Base-by-base conservation (phyloP, 1,140 invertebrate species). In the Pteromalus puparum region DNA sequence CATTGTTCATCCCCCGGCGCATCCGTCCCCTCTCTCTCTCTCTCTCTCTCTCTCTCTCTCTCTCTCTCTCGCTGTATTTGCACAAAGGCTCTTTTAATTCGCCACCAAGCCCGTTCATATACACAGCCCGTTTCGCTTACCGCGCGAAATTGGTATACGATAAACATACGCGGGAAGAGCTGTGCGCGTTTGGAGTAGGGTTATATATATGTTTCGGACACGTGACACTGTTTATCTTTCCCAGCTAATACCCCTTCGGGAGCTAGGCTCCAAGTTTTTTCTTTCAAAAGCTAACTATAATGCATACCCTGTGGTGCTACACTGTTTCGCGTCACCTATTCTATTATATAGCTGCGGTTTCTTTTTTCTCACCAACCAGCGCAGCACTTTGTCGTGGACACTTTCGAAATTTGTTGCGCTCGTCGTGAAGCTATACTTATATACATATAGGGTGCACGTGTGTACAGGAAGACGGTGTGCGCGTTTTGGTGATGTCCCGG, bases 221-320 rank as follows among this genome's bases (percentile, higher is more conserved):
- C 87, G 88, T 81, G 88, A 87, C 89, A 78, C 42, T 90, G 88
- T 90, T 90, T 90, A 87, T 89, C 85, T 87, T 89, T 86, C 87
- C 80, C 86, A 87, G 70, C 88, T 89, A 89, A 89, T 89, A 86
- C 78, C 81, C 26, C 61, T 73, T 67, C 81, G 70, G 76, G 80
- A 73, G 53, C 18, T 77, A 48, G 73, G 72, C 42, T 74, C 73
- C 67, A 73, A 86, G 85, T 79, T 86, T 82, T 73, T 77, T 75
- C 78, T 86, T 84, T 79, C 26, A 80, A 80, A 84, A 84, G 68
- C 53, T 34, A 84, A 28, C 77, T 68, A 53, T 48, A 42, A 61
- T 61, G 18, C 34, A 18, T n/a, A n/a, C 42, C 75, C 34, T n/a
- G 82, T 42, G 65, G 74, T 5, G 61, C 73, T 53, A 18, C 53